These are phyloP conservation scores for Drosophila repletoides DNA, from an alignment of 1,140 invertebrate species.

Conservation along the genomic window DNA sequence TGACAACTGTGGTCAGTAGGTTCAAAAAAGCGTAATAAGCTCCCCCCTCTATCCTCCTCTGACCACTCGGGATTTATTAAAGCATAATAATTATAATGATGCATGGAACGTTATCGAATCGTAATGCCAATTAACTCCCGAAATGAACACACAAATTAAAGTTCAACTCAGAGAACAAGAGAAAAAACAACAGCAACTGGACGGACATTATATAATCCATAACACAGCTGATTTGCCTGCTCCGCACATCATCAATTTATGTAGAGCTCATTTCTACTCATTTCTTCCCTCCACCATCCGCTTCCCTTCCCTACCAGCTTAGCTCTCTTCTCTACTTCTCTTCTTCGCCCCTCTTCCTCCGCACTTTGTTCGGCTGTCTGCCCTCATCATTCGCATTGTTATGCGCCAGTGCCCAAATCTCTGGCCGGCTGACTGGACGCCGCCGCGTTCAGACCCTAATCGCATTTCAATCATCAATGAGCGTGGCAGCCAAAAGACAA, in stretches of 20 bases:
- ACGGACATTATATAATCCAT: constrained; percentile 41
- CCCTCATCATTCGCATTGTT: constrained; percentile 75
- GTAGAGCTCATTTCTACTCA: constrained; percentile 1
- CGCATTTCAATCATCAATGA: constrained; percentile 77
- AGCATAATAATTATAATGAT: constrained; percentile 45
- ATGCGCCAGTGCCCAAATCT: constrained; percentile 75
- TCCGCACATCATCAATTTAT: constrained; percentile 58
- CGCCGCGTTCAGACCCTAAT: constrained; percentile 62
- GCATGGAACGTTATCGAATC: constrained; percentile 8
- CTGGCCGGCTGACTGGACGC: constrained; percentile 55
- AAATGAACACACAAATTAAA: constrained; percentile 49
- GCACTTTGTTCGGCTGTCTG: constrained; percentile 47
- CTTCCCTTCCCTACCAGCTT: not conserved
- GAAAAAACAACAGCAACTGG: not conserved
- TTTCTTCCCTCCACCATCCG: not conserved
- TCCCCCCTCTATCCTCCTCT: not conserved
- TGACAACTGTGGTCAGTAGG: constrained; percentile 51
- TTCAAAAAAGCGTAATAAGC: constrained; percentile 58
- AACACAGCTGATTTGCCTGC: constrained; percentile 53
- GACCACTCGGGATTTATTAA: constrained; percentile 42
- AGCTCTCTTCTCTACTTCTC: not conserved
- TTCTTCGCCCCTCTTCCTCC: not conserved
- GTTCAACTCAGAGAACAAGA: constrained; percentile 43
- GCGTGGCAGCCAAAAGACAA: constrained; percentile 58
- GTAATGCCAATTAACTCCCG: constrained; percentile 57